Percentiles rank a stretch among this genome's conserved stretches.
Conservation (phyloP, 2,888 invertebrate species). For the Lysandra bellargus region DNA sequence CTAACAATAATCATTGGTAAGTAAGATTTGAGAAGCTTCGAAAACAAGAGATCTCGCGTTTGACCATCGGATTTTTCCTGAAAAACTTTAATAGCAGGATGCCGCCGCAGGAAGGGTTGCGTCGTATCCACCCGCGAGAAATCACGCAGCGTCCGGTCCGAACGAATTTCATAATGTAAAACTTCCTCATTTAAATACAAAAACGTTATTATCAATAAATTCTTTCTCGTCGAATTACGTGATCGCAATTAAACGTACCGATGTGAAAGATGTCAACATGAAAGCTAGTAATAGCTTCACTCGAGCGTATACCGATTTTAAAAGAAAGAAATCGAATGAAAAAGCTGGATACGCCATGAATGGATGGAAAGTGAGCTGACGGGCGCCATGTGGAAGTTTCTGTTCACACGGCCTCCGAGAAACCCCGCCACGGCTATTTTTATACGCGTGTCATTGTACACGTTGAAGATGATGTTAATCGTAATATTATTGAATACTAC, state of each 20-base stretch:
- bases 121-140: slow-evolving; percentile 42
- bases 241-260: slow-evolving; percentile 33
- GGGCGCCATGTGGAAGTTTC: slow-evolving; percentile 64
- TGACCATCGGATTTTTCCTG: slow-evolving; percentile 11
- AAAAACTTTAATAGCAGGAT: slow-evolving; percentile 36
- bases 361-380: slow-evolving; percentile 77
- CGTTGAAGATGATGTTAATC: slow-evolving; percentile 14
- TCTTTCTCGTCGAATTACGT: slow-evolving; percentile 18
- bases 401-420: slow-evolving; percentile 69
- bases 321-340: slow-evolving; percentile 74
- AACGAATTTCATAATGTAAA: slow-evolving; percentile 38
- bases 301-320: slow-evolving; percentile 53
- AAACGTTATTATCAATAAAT: slow-evolving; percentile 16
- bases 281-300: slow-evolving; percentile 66
- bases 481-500: slow-evolving; percentile 17
- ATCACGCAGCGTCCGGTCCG: slow-evolving; percentile 42
- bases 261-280: slow-evolving; percentile 54
- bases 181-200: slow-evolving; percentile 37
- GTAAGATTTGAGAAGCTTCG: not conserved
- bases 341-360: slow-evolving; percentile 75
- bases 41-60: not conserved
- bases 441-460: slow-evolving; percentile 20
- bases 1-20: not conserved
- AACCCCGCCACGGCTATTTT: slow-evolving; percentile 32
- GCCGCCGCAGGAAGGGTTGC: slow-evolving; percentile 39